phyloP scores from a whole-genome alignment of 2,888 invertebrate genomes.

The Caenorhabditis doughertyi region DNA sequence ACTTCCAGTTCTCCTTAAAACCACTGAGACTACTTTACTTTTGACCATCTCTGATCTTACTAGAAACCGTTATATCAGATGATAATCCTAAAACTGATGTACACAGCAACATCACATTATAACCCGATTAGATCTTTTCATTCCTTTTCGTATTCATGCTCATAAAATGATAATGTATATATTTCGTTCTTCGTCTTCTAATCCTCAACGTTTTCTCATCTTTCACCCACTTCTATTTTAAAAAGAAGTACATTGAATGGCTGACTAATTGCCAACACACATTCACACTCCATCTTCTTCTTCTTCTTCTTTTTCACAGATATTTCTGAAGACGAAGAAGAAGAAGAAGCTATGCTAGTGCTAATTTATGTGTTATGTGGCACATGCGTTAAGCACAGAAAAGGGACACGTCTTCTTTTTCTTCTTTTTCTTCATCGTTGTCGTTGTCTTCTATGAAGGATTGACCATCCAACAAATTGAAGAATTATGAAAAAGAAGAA shows the following conservation, averaged over 20 bases:
- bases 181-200: slow-evolving; percentile 16
- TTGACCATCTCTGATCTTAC: no score
- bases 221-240: slow-evolving; percentile 17
- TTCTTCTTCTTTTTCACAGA: slow-evolving; percentile 35
- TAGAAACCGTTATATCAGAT: no score
- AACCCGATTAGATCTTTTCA: no score
- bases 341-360: slow-evolving; percentile 48
- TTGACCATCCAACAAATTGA: slow-evolving; percentile 48
- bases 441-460: slow-evolving; percentile 9
- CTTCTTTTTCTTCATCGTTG: background rate
- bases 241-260: slow-evolving; percentile 54
- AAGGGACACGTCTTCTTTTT: slow-evolving; percentile 31
- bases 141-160: background rate
- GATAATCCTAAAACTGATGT: no score
- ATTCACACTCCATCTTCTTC: slow-evolving; percentile 47
- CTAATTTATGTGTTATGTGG: slow-evolving; percentile 65
- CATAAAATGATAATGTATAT: slow-evolving; percentile 41
- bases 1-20: no score
- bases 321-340: slow-evolving; percentile 48
- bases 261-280: slow-evolving; percentile 58
- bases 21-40: no score
- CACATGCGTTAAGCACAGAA: slow-evolving; percentile 45
- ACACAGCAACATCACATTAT: no score
- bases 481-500: slow-evolving; percentile 52
- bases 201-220: slow-evolving; percentile 37